phyloP scores from a whole-genome alignment of 2,797 vertebrate species.

The Premnoplex brunnescens region DNA sequence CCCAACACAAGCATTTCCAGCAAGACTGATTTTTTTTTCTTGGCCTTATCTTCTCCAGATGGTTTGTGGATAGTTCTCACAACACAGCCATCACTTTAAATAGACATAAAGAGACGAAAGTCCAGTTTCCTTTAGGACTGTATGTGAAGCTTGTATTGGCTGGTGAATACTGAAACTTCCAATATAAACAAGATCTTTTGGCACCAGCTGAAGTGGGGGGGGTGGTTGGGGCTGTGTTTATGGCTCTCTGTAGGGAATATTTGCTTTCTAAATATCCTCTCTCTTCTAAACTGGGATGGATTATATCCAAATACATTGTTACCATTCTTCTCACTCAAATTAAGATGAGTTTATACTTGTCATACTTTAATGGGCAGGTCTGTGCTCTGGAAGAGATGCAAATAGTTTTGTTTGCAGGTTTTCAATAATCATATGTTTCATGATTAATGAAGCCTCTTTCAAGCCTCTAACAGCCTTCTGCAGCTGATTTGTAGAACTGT shows the following conservation, averaged over 20 bases:
- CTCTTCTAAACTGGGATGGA: not conserved
- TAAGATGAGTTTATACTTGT: constrained; percentile 24
- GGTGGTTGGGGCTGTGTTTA: not conserved
- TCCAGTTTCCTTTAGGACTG: constrained; percentile 48
- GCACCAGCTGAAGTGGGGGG: not conserved
- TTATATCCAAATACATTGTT: constrained; percentile 33
- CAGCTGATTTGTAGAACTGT: constrained; percentile 11
- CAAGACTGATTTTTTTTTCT: constrained; percentile 59
- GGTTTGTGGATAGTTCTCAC: constrained; percentile 63
- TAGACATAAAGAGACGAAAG: constrained; percentile 53
- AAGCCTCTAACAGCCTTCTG: constrained; percentile 40
- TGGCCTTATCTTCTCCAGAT: constrained; percentile 66
- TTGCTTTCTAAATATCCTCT: not conserved
- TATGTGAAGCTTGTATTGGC: not conserved
- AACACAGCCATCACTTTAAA: constrained; percentile 58
- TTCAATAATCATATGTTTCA: constrained; percentile 64
- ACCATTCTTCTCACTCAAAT: constrained; percentile 27
- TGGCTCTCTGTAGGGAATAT: not conserved
- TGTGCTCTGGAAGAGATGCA: constrained; percentile 25
- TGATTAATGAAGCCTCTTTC: constrained; percentile 54
- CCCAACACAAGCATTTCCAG: constrained; percentile 57
- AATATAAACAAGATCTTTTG: not conserved
- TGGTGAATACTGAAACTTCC: not conserved
- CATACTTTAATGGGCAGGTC: constrained; percentile 42
- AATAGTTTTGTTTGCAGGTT: constrained; percentile 58